phyloP scores from a whole-genome alignment of 2,113 vertebrate genomes.

The Sturnus vulgaris region DNA sequence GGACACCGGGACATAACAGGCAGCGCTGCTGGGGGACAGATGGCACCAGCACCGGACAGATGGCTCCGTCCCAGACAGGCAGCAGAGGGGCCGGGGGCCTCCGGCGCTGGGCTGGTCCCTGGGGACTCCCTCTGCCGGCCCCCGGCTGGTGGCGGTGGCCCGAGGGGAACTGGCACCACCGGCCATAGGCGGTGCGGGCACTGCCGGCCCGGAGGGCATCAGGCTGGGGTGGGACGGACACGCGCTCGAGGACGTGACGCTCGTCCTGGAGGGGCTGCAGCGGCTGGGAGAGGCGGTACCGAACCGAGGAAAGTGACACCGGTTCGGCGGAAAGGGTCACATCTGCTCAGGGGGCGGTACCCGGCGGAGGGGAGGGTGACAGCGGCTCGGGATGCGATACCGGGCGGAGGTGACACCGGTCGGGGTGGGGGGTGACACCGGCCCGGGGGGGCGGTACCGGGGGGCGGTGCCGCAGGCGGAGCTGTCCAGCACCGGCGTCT shows the following conservation, averaged over 20 bases:
- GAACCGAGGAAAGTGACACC: background rate
- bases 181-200: background rate
- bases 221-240: background rate
- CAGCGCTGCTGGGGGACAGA: background rate
- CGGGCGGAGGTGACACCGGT: background rate
- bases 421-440: background rate
- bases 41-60: background rate
- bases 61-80: background rate
- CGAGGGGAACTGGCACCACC: background rate
- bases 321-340: background rate
- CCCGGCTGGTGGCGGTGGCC: background rate
- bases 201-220: background rate
- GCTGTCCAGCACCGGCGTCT: slow-evolving; percentile 33
- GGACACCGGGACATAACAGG: background rate
- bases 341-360: background rate
- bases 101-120: background rate
- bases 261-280: background rate
- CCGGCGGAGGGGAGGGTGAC: background rate
- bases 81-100: background rate
- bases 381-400: background rate
- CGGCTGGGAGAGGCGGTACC: background rate
- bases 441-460: background rate
- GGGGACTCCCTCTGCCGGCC: background rate
- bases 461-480: background rate
- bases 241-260: too few species aligned